phyloP scores from a whole-genome alignment of 2,113 vertebrate genomes.

The Coptodon bakossiorum region DNA sequence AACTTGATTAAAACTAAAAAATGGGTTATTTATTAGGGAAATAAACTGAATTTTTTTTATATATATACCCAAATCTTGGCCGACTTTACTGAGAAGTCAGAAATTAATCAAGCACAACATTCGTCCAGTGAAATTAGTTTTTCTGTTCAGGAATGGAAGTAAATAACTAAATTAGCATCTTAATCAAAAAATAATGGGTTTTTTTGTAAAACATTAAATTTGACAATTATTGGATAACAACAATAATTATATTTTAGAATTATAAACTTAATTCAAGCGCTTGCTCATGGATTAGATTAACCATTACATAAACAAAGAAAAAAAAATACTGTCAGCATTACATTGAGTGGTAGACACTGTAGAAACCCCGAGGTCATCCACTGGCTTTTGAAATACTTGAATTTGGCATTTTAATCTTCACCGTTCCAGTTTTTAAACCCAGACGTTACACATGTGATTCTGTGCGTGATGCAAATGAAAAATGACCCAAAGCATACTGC shows the following conservation, averaged over 20 bases:
- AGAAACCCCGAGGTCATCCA: not conserved
- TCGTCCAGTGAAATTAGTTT: not conserved
- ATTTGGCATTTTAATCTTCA: not conserved
- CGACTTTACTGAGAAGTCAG: not conserved
- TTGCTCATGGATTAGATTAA: not conserved
- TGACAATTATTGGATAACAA: not conserved
- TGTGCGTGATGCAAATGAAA: not conserved
- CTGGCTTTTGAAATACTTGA: not conserved
- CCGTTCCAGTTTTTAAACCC: not conserved
- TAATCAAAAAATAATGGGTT: not conserved
- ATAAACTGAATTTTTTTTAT: rapidly evolving
- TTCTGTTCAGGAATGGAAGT: not conserved
- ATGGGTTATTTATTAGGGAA: not conserved
- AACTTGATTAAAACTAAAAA: too few relatives aligned
- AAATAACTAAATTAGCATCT: not conserved
- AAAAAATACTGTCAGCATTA: not conserved
- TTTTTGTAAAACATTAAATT: not conserved
- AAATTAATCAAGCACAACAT: not conserved
- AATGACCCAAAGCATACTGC: not conserved
- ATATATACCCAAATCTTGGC: not conserved
- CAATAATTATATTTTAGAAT: not conserved
- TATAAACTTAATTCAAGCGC: not conserved
- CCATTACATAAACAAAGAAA: not conserved
- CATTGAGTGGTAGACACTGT: not conserved
- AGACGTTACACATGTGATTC: not conserved